Evolutionary conservation across 2,888 invertebrate species (phyloP).

Genomic region (Hypomecis atomaria): DNA sequence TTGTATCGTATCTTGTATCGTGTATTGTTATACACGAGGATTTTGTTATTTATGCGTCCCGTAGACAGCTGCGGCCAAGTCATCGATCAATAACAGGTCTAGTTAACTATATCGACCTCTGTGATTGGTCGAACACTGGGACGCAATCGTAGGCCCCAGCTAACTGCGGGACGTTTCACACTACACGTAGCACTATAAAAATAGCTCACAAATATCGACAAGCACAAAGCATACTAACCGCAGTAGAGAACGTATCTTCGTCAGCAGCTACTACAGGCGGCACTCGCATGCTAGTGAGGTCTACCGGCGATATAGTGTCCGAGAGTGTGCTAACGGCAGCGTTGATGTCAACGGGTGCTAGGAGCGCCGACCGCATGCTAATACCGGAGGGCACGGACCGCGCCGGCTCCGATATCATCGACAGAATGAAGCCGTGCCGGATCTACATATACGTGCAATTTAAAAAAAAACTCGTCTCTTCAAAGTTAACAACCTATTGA

Average conservation of each 20-base stretch:
- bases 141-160: too few species aligned
- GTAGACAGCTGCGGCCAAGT: too few species aligned
- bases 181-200: background rate
- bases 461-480: background rate
- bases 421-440: constrained; percentile 57
- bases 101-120: too few species aligned
- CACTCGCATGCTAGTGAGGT: background rate
- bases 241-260: constrained; percentile 18
- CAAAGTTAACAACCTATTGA: too few species aligned
- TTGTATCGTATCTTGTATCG: too few species aligned
- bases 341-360: constrained; percentile 24
- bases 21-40: too few species aligned
- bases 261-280: constrained; percentile 4
- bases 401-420: constrained; percentile 49
- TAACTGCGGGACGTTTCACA: too few species aligned
- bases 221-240: constrained; percentile 31
- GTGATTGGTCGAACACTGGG: too few species aligned
- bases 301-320: too few species aligned
- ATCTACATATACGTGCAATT: constrained; percentile 65
- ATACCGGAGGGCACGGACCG: constrained; percentile 52
- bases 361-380: constrained; percentile 58
- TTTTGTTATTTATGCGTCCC: too few species aligned
- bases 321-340: too few species aligned
- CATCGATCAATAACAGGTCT: too few species aligned
- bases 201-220: background rate